phyloP scores from a whole-genome alignment of 2,888 invertebrate species.

The Camponotus fellah region DNA sequence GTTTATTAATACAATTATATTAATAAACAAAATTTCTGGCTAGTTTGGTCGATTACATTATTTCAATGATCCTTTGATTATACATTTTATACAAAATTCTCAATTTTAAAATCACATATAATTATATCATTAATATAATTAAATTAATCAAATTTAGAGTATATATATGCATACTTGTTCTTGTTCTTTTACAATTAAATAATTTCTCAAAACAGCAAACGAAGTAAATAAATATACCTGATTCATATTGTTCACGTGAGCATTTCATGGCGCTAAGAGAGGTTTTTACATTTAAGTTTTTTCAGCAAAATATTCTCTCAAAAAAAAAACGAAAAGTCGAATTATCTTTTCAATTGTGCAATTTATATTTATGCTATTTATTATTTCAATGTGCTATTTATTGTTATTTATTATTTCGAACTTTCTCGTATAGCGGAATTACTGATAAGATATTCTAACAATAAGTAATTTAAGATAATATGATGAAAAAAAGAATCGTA shows the following conservation, averaged over 20 bases:
- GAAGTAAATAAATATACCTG: background rate
- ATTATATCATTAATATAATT: conserved; percentile 3
- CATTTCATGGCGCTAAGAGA: background rate
- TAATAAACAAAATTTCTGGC: no score
- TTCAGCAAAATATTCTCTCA: background rate
- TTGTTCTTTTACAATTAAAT: background rate
- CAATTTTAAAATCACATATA: background rate
- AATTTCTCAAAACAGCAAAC: background rate
- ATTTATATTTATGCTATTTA: background rate
- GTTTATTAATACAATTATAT: no score
- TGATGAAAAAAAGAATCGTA: background rate
- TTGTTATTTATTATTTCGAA: background rate
- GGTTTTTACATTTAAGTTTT: background rate
- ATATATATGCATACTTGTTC: background rate
- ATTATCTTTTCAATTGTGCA: background rate
- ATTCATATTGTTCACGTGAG: conserved; percentile 19
- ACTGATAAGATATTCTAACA: conserved; percentile 1
- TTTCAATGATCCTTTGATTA: no score
- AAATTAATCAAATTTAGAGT: background rate
- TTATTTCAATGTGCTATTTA: no score
- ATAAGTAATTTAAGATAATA: background rate
- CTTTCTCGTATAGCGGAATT: background rate
- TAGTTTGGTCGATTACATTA: no score
- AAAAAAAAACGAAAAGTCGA: background rate
- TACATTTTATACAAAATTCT: background rate